These are phyloP conservation scores for Clanis bilineata DNA, from an alignment of 2,888 invertebrate genomes.

Conservation along the genomic window DNA sequence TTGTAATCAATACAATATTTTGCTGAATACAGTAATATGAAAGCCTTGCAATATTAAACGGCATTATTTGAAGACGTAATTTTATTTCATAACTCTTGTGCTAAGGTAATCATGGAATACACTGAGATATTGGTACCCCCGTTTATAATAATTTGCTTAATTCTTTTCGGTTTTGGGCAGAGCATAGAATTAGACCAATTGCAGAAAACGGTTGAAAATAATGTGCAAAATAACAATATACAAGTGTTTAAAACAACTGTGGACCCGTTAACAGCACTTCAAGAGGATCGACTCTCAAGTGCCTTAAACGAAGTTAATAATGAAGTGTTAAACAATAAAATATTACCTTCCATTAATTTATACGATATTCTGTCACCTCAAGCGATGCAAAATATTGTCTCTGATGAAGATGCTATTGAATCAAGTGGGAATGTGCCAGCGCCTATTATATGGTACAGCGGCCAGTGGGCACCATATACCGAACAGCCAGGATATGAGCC, in stretches of 20 bases:
- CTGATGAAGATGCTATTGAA: not conserved
- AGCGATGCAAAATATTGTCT: not conserved
- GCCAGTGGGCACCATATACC: conserved; percentile 16
- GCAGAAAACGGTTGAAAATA: not conserved
- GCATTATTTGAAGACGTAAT: conserved; percentile 15
- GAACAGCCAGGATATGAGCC: not conserved
- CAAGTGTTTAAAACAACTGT: not conserved
- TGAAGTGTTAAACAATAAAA: not conserved
- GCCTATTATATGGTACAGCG: conserved; percentile 18
- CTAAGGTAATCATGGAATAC: not conserved
- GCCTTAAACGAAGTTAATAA: not conserved
- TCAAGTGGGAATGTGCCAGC: conserved; percentile 15
- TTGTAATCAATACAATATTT: conserved; percentile 20
- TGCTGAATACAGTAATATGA: conserved; percentile 27
- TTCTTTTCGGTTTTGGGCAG: not conserved
- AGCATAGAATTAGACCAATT: not conserved
- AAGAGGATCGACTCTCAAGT: not conserved
- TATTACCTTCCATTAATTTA: not conserved
- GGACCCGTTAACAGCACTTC: not conserved
- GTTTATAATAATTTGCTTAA: not conserved
- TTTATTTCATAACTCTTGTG: conserved; percentile 1
- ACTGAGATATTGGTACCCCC: not conserved
- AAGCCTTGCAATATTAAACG: conserved; percentile 12
- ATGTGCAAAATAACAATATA: not conserved
- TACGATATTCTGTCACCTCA: not conserved